phyloP scores from a whole-genome alignment of 2,888 invertebrate species.

The Cylloceria caligata region DNA sequence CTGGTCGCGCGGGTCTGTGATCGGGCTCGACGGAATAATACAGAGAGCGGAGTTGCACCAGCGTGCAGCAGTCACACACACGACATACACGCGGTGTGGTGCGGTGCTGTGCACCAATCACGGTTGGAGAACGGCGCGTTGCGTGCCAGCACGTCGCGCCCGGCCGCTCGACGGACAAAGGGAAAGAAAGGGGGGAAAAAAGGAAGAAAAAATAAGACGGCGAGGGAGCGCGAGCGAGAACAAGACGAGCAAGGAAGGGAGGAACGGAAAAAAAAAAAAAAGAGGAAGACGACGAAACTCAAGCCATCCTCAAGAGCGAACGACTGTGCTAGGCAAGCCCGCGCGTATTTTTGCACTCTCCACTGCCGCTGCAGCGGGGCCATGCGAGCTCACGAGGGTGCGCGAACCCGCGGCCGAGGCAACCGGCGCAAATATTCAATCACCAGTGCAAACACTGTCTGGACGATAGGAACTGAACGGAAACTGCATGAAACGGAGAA shows the following conservation, averaged over 20 bases:
- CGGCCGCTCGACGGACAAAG: conserved; percentile 74
- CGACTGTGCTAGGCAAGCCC: conserved; percentile 59
- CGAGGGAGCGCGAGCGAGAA: conserved; percentile 46
- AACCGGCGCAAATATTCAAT: conserved; percentile 74
- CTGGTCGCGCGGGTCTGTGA: conserved; percentile 62
- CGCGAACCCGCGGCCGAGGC: conserved; percentile 55
- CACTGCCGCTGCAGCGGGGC: conserved; percentile 60
- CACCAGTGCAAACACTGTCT: conserved; percentile 69
- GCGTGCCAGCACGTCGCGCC: conserved; percentile 80
- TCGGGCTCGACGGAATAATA: conserved; percentile 62
- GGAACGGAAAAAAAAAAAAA: conserved; percentile 23
- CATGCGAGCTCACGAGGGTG: conserved; percentile 49
- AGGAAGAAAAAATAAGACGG: conserved; percentile 49
- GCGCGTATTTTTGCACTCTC: conserved; percentile 73
- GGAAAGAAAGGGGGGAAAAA: conserved; percentile 64
- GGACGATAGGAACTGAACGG: conserved; percentile 34
- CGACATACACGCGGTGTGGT: conserved; percentile 61
- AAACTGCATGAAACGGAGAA: conserved; percentile 28
- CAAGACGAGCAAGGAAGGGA: conserved; percentile 28
- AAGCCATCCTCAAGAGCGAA: conserved; percentile 69
- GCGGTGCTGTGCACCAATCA: conserved; percentile 76
- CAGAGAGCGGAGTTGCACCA: conserved; percentile 43
- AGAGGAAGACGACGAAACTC: conserved; percentile 73
- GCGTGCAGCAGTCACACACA: conserved; percentile 58
- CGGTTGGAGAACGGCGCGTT: conserved; percentile 76